A percentile compares a stretch with the other conserved stretches of the same genome.
Evolutionary conservation across 2,888 invertebrate genomes (phyloP).

Genomic region (Chrysolina oricalcia): DNA sequence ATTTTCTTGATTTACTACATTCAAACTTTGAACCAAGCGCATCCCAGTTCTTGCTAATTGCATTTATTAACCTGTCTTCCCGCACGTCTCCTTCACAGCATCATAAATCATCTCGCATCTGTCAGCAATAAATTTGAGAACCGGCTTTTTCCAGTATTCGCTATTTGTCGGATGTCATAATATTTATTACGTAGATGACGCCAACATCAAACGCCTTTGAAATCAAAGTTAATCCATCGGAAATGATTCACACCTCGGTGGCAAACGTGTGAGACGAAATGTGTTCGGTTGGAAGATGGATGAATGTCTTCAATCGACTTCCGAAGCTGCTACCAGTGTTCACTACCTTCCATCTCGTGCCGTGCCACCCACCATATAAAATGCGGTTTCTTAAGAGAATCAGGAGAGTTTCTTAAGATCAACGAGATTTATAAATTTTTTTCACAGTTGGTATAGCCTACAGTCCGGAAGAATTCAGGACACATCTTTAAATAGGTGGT

Average conservation of each 20-base stretch:
- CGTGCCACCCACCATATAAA: too few species aligned
- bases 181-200: constrained; percentile 3
- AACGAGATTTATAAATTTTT: too few species aligned
- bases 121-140: not conserved
- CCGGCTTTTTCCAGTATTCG: constrained; percentile 14
- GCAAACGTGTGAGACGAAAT: not conserved
- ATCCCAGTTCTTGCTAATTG: not conserved
- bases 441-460: too few species aligned
- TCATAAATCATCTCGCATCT: constrained; percentile 3
- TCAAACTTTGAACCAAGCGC: not conserved
- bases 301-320: not conserved
- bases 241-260: not conserved
- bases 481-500: too few species aligned
- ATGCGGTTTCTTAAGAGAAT: too few species aligned
- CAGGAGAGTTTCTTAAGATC: too few species aligned
- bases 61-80: constrained; percentile 8
- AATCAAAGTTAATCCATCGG: constrained; percentile 2
- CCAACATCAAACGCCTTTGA: constrained; percentile 1
- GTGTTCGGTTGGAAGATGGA: not conserved
- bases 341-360: too few species aligned
- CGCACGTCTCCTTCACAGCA: not conserved
- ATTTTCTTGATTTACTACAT: not conserved
- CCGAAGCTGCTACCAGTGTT: not conserved
- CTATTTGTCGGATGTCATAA: constrained; percentile 11
- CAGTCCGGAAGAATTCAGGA: too few species aligned